Evolutionary conservation across 2,888 invertebrate species (phyloP).

Genomic region (Alloscopus bannaensis): DNA sequence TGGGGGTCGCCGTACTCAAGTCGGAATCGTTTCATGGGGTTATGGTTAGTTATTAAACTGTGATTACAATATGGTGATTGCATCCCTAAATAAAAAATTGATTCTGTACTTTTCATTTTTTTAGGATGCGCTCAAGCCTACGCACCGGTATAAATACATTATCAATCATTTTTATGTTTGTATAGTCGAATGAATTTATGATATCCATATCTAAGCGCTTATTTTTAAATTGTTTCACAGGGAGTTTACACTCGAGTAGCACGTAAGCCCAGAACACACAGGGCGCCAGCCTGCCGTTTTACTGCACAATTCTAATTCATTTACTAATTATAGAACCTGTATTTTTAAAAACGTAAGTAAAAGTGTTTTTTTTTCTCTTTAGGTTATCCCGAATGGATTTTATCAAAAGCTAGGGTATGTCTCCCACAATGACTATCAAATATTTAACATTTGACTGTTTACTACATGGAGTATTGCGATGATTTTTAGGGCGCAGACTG

Average conservation of each 20-base stretch:
- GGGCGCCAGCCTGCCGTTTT: no score
- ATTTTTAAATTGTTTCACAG: slow-evolving; percentile 22
- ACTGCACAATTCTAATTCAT: no score
- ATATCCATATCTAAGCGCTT: no score
- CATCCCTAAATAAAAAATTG: not conserved
- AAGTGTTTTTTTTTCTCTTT: not conserved
- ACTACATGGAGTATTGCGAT: no score
- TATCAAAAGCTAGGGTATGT: slow-evolving; percentile 53
- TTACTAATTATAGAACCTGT: no score
- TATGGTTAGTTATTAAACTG: slow-evolving; percentile 26
- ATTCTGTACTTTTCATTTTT: slow-evolving; percentile 12
- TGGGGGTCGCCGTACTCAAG: slow-evolving; percentile 68
- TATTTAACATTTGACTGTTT: not conserved
- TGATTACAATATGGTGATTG: not conserved
- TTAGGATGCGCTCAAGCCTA: slow-evolving; percentile 65
- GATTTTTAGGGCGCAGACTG: slow-evolving; percentile 66
- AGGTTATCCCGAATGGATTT: slow-evolving; percentile 60
- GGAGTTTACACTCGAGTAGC: slow-evolving; percentile 65
- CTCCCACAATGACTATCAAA: not conserved
- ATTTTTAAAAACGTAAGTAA: not conserved
- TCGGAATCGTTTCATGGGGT: slow-evolving; percentile 66
- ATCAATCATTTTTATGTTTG: not conserved
- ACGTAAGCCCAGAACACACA: slow-evolving; percentile 29
- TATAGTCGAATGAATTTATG: not conserved
- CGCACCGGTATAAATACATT: slow-evolving; percentile 48